A percentile compares a stretch with the other conserved stretches of the same genome.
These are phyloP conservation scores for Scomber japonicus DNA, from an alignment of 2,113 vertebrate genomes.

Conservation along the genomic window DNA sequence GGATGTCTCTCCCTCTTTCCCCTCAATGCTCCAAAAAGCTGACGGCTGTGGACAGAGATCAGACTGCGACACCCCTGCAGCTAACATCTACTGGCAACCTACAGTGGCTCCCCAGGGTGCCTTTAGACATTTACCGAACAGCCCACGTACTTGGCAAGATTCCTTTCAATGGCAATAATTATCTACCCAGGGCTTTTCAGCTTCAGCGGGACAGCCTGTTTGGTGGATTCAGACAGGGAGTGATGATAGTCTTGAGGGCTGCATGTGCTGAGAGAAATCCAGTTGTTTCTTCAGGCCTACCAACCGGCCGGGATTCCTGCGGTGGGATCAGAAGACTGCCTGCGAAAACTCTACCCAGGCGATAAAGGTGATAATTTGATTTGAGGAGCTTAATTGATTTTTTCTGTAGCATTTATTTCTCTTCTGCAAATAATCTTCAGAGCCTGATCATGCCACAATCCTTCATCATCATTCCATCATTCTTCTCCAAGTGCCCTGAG, in stretches of 20 bases:
- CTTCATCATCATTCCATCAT: not conserved
- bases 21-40: not conserved
- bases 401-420: too few species aligned
- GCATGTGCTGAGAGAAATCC: not conserved
- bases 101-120: not conserved
- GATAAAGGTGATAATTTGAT: not conserved
- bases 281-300: not conserved
- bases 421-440: not conserved
- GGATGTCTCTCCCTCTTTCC: not conserved
- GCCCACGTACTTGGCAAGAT: not conserved
- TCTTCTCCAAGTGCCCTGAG: not conserved
- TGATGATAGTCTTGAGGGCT: not conserved
- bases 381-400: not conserved
- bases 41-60: conserved; percentile 4
- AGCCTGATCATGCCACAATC: not conserved
- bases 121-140: conserved; percentile 8
- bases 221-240: not conserved
- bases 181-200: not conserved
- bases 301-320: not conserved
- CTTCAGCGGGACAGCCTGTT: not conserved
- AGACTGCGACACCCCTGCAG: not conserved
- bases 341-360: not conserved
- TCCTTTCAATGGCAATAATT: not conserved
- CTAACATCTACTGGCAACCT: not conserved
- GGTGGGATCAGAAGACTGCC: not conserved